These are phyloP conservation scores for Myotis myotis DNA, from an alignment of 2,797 vertebrate genomes.

Conservation along the genomic window DNA sequence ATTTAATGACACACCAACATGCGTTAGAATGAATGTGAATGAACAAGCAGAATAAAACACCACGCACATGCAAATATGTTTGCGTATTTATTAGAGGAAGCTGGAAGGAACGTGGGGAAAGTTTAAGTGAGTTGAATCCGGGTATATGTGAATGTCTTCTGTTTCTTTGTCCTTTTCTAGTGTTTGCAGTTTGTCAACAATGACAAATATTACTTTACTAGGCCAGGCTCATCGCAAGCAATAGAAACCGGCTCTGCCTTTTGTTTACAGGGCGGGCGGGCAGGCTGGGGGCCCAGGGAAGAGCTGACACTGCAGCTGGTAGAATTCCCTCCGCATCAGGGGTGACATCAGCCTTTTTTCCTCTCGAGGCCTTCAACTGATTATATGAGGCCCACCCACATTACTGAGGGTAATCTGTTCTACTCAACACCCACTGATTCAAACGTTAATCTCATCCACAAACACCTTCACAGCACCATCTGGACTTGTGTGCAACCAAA, in stretches of 20 bases:
- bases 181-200: not conserved
- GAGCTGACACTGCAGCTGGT: not conserved
- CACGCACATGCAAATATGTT: fast-evolving
- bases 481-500: not conserved
- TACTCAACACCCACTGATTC: not conserved
- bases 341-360: not conserved
- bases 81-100: not conserved
- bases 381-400: not conserved
- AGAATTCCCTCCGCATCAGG: not conserved
- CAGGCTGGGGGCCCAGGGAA: not conserved
- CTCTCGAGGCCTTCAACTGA: not conserved
- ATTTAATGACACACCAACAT: not conserved
- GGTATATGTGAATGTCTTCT: not conserved
- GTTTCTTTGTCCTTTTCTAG: not conserved
- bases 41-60: not conserved
- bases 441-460: not conserved
- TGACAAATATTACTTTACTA: not conserved
- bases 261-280: not conserved
- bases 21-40: not conserved
- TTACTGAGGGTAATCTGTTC: not conserved
- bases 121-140: not conserved
- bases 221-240: not conserved
- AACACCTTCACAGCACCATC: not conserved
- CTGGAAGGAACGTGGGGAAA: not conserved
- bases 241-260: not conserved